phyloP scores from a whole-genome alignment of 53 echinoderm and acorn worm genomes.

The Paelopatides confundens region DNA sequence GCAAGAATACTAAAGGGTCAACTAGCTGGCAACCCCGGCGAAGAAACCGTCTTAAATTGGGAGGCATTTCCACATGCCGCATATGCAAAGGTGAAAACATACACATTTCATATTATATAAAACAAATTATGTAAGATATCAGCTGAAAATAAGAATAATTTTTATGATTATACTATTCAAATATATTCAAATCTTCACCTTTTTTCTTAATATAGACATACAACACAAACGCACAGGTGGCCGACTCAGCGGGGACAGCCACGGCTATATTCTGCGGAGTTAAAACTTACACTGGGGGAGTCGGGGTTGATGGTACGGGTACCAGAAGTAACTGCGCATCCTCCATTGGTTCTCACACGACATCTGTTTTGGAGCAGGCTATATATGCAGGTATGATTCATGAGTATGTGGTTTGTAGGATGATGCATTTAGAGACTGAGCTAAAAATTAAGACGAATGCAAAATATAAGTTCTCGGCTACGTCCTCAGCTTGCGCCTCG shows the following conservation, averaged over 20 bases:
- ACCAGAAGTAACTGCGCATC: slow-evolving; percentile 25
- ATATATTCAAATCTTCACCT: too few species aligned
- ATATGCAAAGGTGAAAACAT: slow-evolving; percentile 75
- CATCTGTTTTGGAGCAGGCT: slow-evolving; percentile 54
- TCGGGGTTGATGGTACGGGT: slow-evolving; percentile 67
- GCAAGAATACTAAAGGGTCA: slow-evolving; percentile 83
- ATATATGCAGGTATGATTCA: slow-evolving; percentile 3
- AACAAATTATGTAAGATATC: too few species aligned
- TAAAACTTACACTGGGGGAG: slow-evolving; percentile 64
- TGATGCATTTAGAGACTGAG: too few species aligned
- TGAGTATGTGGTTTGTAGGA: too few species aligned
- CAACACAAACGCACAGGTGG: slow-evolving; percentile 70
- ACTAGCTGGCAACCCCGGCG: slow-evolving; percentile 66
- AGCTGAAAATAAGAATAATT: too few species aligned
- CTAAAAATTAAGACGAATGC: too few species aligned
- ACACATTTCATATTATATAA: too few species aligned
- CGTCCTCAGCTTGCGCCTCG: too few species aligned
- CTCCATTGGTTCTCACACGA: slow-evolving; percentile 36
- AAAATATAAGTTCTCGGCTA: too few species aligned
- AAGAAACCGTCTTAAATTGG: slow-evolving; percentile 80
- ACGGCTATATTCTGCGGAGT: slow-evolving; percentile 79
- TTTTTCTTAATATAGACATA: slow-evolving; percentile 68
- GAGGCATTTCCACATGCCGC: slow-evolving; percentile 77
- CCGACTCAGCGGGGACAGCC: slow-evolving; percentile 81
- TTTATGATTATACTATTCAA: too few species aligned